Conservation (phyloP, 2,888 invertebrate genomes). For the Eudasyphora cyanicolor region DNA sequence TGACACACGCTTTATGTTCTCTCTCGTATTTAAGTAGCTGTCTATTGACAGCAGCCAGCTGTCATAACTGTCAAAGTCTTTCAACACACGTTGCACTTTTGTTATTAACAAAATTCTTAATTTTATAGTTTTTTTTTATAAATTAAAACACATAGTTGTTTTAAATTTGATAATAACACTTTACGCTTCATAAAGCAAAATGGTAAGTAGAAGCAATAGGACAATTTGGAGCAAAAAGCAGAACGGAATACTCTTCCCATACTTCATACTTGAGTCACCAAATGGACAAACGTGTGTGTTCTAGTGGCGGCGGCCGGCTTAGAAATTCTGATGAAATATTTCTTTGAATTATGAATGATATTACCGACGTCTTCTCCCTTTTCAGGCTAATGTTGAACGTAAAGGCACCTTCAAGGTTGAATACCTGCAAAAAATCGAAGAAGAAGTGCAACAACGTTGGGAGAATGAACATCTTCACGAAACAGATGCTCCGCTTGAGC, state of each 20-base stretch:
- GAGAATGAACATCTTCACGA: constrained; percentile 89
- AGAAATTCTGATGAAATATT: constrained; percentile 38
- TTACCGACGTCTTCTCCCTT: not conserved
- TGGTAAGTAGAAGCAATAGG: constrained; percentile 44
- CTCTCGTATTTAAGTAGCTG: too few relatives aligned
- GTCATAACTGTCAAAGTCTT: constrained; percentile 31
- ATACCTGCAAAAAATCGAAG: constrained; percentile 94
- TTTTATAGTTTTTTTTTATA: not conserved
- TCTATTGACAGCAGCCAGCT: not conserved
- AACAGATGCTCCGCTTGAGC: constrained; percentile 86
- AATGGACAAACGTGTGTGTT: not conserved
- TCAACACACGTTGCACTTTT: constrained; percentile 70
- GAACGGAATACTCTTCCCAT: not conserved
- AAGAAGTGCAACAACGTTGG: constrained; percentile 93
- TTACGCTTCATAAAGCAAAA: not conserved
- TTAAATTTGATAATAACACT: not conserved
- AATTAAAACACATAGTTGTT: not conserved
- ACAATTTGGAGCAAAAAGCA: not conserved
- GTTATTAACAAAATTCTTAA: not conserved
- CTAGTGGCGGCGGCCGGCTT: not conserved
- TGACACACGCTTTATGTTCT: constrained; percentile 20
- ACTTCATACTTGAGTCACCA: constrained; percentile 5
- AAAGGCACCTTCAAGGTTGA: constrained; percentile 99
- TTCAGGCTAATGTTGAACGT: constrained; percentile 82
- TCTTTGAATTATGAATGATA: constrained; percentile 10